These are phyloP conservation scores for Sciaenops ocellatus DNA, from an alignment of 2,797 vertebrate species.

Conservation along the genomic window DNA sequence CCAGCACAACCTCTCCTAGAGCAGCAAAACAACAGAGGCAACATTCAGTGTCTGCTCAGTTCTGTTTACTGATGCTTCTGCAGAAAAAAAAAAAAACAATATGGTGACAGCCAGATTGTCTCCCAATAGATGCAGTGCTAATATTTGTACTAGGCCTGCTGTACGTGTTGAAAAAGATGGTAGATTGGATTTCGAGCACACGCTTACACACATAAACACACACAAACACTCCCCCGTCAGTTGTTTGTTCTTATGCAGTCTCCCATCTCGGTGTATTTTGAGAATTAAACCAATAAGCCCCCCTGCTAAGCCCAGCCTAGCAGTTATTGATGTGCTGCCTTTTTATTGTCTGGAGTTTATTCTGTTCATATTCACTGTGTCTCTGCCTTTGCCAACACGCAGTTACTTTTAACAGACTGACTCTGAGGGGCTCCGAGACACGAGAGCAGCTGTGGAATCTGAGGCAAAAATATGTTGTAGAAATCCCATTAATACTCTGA, in stretches of 20 bases:
- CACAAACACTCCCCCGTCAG: slow-evolving; percentile 46
- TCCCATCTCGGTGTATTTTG: slow-evolving; percentile 74
- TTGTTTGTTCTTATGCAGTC: slow-evolving; percentile 75
- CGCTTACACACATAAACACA: slow-evolving; percentile 58
- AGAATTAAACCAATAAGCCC: slow-evolving; percentile 81
- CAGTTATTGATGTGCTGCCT: slow-evolving; percentile 76
- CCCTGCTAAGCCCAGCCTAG: slow-evolving; percentile 69
- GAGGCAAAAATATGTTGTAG: slow-evolving; percentile 45
- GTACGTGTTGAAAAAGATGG: slow-evolving; percentile 75
- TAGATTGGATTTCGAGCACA: slow-evolving; percentile 71
- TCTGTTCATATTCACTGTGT: slow-evolving; percentile 73
- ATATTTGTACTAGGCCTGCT: slow-evolving; percentile 79
- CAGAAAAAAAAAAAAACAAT: slow-evolving; percentile 64
- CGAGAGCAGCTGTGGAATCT: slow-evolving; percentile 60
- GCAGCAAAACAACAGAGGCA: slow-evolving; percentile 60
- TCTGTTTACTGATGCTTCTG: slow-evolving; percentile 71
- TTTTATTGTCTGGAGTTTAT: slow-evolving; percentile 77
- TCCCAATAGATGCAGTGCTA: slow-evolving; percentile 75
- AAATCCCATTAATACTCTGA: slow-evolving; percentile 44
- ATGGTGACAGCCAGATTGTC: slow-evolving; percentile 76
- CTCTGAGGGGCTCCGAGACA: slow-evolving; percentile 53
- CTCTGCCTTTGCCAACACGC: slow-evolving; percentile 68
- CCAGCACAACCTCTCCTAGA: slow-evolving; percentile 56
- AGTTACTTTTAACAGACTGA: slow-evolving; percentile 60
- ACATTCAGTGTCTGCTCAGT: slow-evolving; percentile 63